These are phyloP conservation scores for Cephalopterus ornatus DNA, from an alignment of 2,113 vertebrate genomes.

Conservation along the genomic window DNA sequence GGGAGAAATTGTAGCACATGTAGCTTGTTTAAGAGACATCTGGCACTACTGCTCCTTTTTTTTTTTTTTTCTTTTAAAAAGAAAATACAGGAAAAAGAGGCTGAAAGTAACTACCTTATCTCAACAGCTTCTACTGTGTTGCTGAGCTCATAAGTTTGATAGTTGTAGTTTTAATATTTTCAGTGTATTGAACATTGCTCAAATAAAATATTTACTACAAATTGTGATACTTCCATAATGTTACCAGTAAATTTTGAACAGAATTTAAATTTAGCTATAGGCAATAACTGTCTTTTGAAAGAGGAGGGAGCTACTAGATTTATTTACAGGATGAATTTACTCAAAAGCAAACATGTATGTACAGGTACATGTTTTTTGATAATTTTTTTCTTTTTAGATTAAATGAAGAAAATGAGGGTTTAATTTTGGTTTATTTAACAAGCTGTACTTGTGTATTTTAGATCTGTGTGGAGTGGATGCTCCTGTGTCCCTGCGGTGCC, in stretches of 20 bases:
- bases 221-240: not conserved
- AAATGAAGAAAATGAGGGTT: not conserved
- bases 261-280: not conserved
- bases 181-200: not conserved
- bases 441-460: not conserved
- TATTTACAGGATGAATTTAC: not conserved
- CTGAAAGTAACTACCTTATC: not conserved
- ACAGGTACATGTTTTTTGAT: not conserved
- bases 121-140: not conserved
- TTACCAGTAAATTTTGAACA: not conserved
- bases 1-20: not conserved
- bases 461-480: not conserved
- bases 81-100: not conserved
- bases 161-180: not conserved
- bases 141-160: not conserved
- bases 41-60: not conserved
- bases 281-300: not conserved
- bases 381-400: not conserved
- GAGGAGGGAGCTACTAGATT: not conserved
- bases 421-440: not conserved
- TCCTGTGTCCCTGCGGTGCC: not conserved
- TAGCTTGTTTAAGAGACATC: slow-evolving; percentile 34
- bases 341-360: not conserved
- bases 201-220: not conserved
- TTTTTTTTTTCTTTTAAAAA: not conserved